Conservation (phyloP, 1,140 invertebrate genomes). For the Pogonognathellus flavescens region DNA sequence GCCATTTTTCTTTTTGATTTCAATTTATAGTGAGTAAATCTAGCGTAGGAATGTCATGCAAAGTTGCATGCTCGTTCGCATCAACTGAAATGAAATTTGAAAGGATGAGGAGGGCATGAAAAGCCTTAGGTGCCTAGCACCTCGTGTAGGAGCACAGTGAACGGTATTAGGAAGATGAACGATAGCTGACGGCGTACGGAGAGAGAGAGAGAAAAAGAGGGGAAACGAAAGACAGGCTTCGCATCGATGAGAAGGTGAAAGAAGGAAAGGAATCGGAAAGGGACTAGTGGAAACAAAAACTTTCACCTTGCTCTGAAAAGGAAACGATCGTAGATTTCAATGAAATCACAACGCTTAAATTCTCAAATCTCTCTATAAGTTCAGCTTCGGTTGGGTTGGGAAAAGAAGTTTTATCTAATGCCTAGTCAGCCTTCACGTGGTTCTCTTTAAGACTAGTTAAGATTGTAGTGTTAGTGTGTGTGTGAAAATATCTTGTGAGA, state of each 20-base stretch:
- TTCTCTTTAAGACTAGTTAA: too few relatives aligned
- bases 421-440: too few relatives aligned
- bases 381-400: not conserved
- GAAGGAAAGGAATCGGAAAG: not conserved
- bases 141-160: not conserved
- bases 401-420: too few relatives aligned
- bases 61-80: slow-evolving; percentile 17
- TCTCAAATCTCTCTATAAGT: not conserved
- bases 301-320: slow-evolving; percentile 28
- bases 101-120: not conserved
- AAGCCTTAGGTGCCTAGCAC: too few relatives aligned
- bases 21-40: slow-evolving; percentile 9
- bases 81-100: not conserved
- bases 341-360: not conserved
- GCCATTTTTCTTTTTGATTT: slow-evolving; percentile 26
- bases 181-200: slow-evolving; percentile 25
- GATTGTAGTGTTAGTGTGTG: too few relatives aligned
- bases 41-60: not conserved
- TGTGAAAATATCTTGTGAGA: too few relatives aligned
- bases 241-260: not conserved
- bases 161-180: not conserved
- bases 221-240: not conserved
- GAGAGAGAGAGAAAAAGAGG: not conserved
- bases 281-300: not conserved
- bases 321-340: not conserved